Conservation (phyloP, 2,888 invertebrate genomes). For the Heliconius aoede region DNA sequence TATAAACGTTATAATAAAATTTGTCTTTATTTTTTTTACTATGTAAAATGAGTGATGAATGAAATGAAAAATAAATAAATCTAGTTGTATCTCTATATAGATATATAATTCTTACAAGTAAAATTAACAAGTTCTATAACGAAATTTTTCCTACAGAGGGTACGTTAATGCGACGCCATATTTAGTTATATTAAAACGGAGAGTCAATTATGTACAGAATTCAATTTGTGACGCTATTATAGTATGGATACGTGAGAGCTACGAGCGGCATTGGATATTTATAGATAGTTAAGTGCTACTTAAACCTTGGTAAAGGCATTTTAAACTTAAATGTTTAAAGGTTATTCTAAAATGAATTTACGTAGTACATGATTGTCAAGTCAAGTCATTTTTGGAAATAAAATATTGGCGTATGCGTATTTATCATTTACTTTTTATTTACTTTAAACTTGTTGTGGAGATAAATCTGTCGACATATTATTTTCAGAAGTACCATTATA, state of each 20-base stretch:
- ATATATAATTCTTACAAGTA: not conserved
- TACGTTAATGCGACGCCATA: constrained; percentile 39
- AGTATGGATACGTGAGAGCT: constrained; percentile 24
- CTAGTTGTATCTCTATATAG: not conserved
- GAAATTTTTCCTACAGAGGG: not conserved
- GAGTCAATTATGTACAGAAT: constrained; percentile 37
- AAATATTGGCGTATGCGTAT: too few species aligned
- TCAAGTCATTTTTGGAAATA: too few species aligned
- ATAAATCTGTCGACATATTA: too few species aligned
- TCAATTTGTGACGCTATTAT: constrained; percentile 40
- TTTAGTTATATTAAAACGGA: constrained; percentile 33
- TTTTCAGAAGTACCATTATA: too few species aligned
- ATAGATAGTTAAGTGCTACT: constrained; percentile 30
- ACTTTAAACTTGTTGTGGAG: too few species aligned
- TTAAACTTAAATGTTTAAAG: constrained; percentile 12
- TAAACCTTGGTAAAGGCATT: constrained; percentile 11
- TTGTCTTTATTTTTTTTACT: not conserved
- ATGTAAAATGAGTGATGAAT: not conserved
- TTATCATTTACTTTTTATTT: too few species aligned
- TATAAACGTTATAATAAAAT: not conserved
- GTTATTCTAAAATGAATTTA: not conserved
- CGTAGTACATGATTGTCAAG: not conserved
- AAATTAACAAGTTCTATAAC: not conserved
- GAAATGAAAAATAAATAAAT: not conserved
- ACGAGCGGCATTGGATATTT: constrained; percentile 27